Conservation (phyloP, 2,113 vertebrate genomes). For the Ceuthmochares aereus region DNA sequence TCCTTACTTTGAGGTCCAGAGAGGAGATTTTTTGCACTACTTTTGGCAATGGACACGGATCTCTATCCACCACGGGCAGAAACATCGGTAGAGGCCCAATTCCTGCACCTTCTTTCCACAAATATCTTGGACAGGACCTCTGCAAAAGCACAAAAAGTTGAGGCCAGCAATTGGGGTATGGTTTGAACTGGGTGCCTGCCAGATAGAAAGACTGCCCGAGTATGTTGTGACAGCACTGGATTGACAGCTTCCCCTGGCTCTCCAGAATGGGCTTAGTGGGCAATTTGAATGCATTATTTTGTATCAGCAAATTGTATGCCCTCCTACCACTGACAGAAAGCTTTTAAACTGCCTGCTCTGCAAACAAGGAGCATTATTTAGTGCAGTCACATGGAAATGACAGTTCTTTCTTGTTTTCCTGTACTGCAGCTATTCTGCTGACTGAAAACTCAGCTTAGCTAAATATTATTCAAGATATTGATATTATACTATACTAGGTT, state of each 20-base stretch:
- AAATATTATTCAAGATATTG: background rate
- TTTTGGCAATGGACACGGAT: fast-evolving
- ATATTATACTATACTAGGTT: background rate
- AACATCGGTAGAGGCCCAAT: background rate
- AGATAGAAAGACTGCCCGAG: background rate
- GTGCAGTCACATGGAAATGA: background rate
- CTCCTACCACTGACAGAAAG: background rate
- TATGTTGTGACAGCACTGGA: fast-evolving
- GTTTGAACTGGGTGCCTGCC: fast-evolving
- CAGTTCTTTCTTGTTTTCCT: background rate
- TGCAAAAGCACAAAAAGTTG: background rate
- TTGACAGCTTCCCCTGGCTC: background rate
- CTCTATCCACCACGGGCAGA: background rate
- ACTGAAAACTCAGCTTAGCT: background rate
- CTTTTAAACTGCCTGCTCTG: background rate
- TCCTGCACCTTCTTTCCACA: background rate
- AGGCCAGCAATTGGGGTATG: fast-evolving
- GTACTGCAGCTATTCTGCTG: background rate
- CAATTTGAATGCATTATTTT: fast-evolving
- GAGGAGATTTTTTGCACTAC: background rate
- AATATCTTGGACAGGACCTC: fast-evolving
- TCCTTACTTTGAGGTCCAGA: background rate
- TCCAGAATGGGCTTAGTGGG: background rate
- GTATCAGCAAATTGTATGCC: background rate
- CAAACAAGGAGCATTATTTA: background rate